These are phyloP conservation scores for Serripes groenlandicus DNA, from an alignment of 2,888 invertebrate species.

Conservation along the genomic window DNA sequence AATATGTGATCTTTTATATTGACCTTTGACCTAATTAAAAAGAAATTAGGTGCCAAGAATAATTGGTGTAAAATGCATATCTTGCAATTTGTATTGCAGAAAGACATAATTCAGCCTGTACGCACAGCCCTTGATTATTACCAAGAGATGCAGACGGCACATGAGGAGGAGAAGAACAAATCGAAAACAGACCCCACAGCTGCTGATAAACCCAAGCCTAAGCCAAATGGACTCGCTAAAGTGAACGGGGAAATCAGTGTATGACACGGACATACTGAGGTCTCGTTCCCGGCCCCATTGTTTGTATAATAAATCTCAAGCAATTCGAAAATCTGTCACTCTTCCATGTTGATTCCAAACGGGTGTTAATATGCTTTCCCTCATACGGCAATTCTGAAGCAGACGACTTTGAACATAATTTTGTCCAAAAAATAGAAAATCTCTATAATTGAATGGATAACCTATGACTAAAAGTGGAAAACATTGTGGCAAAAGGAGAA, in stretches of 20 bases:
- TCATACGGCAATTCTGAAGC: too few species aligned
- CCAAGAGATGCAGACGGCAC: conserved; percentile 83
- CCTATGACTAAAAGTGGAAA: too few species aligned
- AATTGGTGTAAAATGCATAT: too few species aligned
- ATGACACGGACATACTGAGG: background rate
- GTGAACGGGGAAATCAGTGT: conserved; percentile 67
- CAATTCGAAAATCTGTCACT: background rate
- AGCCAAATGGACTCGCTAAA: conserved; percentile 71
- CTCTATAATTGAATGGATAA: too few species aligned
- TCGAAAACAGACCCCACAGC: conserved; percentile 52
- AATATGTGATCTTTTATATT: too few species aligned
- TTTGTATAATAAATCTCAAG: background rate
- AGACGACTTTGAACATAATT: too few species aligned
- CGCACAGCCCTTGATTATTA: conserved; percentile 83
- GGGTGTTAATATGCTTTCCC: too few species aligned
- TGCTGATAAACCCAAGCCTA: conserved; percentile 51
- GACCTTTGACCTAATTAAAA: too few species aligned
- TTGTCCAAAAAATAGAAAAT: too few species aligned
- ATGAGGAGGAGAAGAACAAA: conserved; percentile 81
- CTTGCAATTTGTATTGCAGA: too few species aligned
- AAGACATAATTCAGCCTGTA: conserved; percentile 83
- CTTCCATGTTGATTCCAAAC: background rate
- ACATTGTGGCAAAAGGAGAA: conserved; percentile 2
- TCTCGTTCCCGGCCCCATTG: background rate
- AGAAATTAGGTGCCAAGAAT: too few species aligned